Conservation (phyloP, 2,888 invertebrate species). For the Reticulitermes lucifugus region DNA sequence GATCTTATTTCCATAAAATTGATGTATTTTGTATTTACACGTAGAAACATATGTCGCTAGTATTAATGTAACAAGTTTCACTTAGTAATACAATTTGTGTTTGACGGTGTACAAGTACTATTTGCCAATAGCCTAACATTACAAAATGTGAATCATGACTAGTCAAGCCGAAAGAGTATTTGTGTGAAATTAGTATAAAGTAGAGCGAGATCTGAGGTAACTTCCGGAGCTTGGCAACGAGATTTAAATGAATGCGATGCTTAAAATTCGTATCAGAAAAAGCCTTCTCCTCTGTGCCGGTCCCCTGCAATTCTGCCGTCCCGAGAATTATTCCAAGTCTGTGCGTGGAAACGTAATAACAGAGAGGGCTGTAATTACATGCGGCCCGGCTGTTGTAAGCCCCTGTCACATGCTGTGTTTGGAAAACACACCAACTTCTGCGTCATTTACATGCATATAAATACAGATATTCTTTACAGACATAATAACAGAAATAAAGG, state of each 20-base stretch:
- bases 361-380: background rate
- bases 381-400: background rate
- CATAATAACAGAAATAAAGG: background rate
- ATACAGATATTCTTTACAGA: background rate
- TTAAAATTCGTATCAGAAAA: background rate
- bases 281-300: background rate
- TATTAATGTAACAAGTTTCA: too few relatives aligned
- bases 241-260: background rate
- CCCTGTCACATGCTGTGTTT: background rate
- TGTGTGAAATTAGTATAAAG: background rate
- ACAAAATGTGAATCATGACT: too few relatives aligned
- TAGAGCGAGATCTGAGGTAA: background rate
- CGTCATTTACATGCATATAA: background rate
- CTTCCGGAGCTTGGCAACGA: background rate
- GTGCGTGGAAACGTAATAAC: background rate
- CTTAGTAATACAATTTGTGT: too few relatives aligned
- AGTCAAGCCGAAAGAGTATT: too few relatives aligned
- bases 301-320: background rate
- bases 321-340: conserved; percentile 1
- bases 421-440: background rate
- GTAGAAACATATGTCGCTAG: too few relatives aligned
- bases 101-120: too few relatives aligned
- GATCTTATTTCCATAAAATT: too few relatives aligned
- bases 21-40: too few relatives aligned
- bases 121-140: too few relatives aligned